Conservation (phyloP, 2,113 vertebrate species). For the Nibea albiflora region DNA sequence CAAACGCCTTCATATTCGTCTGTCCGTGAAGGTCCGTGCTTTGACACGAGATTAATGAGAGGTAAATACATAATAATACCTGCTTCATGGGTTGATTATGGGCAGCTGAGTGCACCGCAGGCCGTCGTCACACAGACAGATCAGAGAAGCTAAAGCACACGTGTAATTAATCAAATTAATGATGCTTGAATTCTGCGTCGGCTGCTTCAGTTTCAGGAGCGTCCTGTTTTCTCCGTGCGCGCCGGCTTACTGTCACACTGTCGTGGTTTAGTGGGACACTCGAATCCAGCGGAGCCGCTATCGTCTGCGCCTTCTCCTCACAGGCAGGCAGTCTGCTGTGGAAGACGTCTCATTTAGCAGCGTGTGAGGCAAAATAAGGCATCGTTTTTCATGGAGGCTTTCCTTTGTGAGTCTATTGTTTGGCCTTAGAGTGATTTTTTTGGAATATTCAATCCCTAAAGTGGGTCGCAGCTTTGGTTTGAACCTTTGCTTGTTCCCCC, state of each 20-base stretch:
- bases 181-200: background rate
- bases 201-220: background rate
- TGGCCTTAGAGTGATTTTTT: background rate
- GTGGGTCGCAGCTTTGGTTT: background rate
- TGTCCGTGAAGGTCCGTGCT: background rate
- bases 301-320: background rate
- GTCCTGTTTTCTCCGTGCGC: too few relatives aligned
- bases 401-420: background rate
- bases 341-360: too few relatives aligned
- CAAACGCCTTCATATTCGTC: background rate
- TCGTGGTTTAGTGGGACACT: background rate
- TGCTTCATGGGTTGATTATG: background rate
- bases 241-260: too few relatives aligned
- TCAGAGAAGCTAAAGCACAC: background rate
- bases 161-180: background rate
- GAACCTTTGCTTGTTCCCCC: background rate
- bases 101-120: background rate
- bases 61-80: background rate
- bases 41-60: background rate
- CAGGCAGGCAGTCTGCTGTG: too few relatives aligned
- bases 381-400: too few relatives aligned
- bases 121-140: too few relatives aligned
- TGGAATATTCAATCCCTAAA: background rate
- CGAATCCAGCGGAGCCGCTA: background rate
- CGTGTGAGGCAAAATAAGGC: too few relatives aligned